Conservation (phyloP, 2,888 invertebrate species). For the Hemicrepidius hirtus region DNA sequence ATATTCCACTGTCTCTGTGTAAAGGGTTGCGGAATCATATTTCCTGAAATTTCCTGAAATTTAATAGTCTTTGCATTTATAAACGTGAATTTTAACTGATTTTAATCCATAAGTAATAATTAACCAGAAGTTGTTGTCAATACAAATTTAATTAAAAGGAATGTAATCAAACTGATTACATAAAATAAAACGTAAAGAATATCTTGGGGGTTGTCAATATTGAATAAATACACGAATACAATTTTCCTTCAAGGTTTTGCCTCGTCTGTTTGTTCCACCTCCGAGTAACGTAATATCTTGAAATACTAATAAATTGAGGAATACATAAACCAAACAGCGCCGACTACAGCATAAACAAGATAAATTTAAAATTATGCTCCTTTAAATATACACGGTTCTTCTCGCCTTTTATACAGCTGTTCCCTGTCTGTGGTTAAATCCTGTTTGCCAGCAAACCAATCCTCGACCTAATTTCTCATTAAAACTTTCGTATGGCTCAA, state of each 20-base stretch:
- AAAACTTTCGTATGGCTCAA: neutral
- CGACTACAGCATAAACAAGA: neutral
- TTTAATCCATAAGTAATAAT: too few species aligned
- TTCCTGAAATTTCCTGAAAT: too few species aligned
- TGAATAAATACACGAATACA: neutral
- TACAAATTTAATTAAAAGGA: slow-evolving; percentile 1
- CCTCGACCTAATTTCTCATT: neutral
- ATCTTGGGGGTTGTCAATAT: neutral
- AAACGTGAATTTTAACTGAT: too few species aligned
- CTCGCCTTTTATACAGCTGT: slow-evolving; percentile 6
- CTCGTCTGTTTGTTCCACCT: neutral
- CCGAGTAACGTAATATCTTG: neutral
- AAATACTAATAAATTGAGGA: neutral
- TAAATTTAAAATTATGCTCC: slow-evolving; percentile 8
- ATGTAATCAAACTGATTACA: neutral
- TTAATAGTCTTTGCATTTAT: too few species aligned
- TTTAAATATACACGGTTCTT: neutral
- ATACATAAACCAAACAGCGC: slow-evolving; percentile 7
- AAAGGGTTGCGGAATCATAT: too few species aligned
- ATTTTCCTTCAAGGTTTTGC: neutral
- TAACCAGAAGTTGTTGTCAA: too few species aligned
- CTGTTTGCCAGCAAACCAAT: neutral
- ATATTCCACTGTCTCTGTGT: too few species aligned
- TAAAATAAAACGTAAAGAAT: neutral
- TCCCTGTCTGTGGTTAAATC: neutral